These are phyloP conservation scores for Streptopelia turtur DNA, from an alignment of 2,797 vertebrate genomes.

Conservation along the genomic window DNA sequence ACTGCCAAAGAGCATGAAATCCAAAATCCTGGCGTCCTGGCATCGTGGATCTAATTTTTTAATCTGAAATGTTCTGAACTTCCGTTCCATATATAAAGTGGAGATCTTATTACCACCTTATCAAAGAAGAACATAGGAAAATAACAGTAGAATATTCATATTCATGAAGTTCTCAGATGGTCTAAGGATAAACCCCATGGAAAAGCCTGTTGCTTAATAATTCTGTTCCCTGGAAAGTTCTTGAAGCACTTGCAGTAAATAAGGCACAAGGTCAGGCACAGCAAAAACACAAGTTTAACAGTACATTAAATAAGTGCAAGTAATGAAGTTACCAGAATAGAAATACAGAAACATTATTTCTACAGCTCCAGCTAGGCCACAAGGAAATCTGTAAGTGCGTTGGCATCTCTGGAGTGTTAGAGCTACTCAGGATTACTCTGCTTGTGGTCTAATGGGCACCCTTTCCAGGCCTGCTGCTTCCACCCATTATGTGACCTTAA, in stretches of 20 bases:
- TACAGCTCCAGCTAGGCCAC: background rate
- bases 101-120: background rate
- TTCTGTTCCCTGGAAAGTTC: background rate
- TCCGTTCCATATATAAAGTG: background rate
- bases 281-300: background rate
- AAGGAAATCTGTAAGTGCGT: background rate
- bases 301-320: background rate
- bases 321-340: background rate
- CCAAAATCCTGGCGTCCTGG: background rate
- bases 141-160: background rate
- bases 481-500: accelerated
- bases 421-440: background rate
- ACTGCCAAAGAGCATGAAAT: background rate
- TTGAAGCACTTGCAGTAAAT: background rate
- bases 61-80: background rate
- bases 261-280: background rate
- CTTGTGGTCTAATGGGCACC: background rate
- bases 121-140: background rate
- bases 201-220: background rate
- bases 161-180: background rate
- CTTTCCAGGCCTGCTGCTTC: background rate
- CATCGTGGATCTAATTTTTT: accelerated
- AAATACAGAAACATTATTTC: background rate
- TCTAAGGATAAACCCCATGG: background rate
- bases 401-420: too few relatives aligned